Percentiles rank a stretch among this genome's conserved stretches.
Evolutionary conservation across 1,140 invertebrate genomes (phyloP).

Genomic region (Drosophila pallidifrons): DNA sequence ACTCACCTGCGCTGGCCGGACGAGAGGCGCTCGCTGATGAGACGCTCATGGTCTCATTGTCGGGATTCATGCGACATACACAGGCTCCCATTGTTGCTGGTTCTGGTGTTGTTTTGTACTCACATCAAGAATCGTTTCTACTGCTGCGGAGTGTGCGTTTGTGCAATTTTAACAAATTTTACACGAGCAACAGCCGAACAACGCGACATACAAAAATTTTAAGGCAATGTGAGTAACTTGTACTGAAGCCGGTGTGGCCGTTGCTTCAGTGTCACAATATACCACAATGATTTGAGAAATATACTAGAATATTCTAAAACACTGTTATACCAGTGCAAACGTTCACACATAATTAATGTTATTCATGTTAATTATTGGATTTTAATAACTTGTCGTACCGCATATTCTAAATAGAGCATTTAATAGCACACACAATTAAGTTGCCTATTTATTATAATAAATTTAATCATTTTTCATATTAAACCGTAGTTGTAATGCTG

Average conservation of each 20-base stretch:
- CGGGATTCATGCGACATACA: slow-evolving; percentile 92
- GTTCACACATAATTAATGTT: too few species aligned
- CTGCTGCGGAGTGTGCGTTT: slow-evolving; percentile 33
- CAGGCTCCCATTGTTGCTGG: slow-evolving; percentile 90
- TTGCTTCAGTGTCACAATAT: neutral
- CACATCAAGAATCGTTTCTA: slow-evolving; percentile 41
- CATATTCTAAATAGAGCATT: too few species aligned
- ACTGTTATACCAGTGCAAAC: too few species aligned
- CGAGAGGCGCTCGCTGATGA: slow-evolving; percentile 91
- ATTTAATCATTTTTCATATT: too few species aligned
- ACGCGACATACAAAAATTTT: slow-evolving; percentile 51
- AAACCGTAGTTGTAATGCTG: neutral
- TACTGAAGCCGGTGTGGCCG: neutral
- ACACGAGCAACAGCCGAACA: slow-evolving; percentile 57
- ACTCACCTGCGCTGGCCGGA: slow-evolving; percentile 87
- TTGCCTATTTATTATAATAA: too few species aligned
- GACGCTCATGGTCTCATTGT: slow-evolving; percentile 91
- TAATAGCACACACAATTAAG: too few species aligned
- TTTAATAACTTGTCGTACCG: too few species aligned
- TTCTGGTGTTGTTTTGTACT: slow-evolving; percentile 21
- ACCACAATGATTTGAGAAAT: neutral
- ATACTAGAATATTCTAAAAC: neutral
- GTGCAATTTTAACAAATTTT: slow-evolving; percentile 49
- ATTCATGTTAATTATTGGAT: too few species aligned
- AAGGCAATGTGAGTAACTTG: slow-evolving; percentile 39